Evolutionary conservation across 2,113 vertebrate species (phyloP).

Genomic region (Caretta caretta): DNA sequence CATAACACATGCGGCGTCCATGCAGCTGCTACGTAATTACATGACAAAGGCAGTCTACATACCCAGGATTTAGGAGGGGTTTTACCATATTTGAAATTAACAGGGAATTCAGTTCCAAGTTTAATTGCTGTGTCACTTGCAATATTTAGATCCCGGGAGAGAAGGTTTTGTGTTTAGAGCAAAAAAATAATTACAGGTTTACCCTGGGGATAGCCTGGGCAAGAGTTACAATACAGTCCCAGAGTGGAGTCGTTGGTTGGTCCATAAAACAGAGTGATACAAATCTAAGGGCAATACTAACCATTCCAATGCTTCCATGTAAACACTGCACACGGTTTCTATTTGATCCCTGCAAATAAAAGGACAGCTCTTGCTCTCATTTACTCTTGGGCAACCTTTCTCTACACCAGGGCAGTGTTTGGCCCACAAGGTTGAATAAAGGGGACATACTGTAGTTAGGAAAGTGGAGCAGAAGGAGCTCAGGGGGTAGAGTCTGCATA

Average conservation of each 20-base stretch:
- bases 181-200: not conserved
- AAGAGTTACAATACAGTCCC: not conserved
- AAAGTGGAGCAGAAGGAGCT: not conserved
- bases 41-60: not conserved
- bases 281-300: not conserved
- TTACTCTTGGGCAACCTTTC: not conserved
- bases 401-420: not conserved
- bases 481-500: not conserved
- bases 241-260: not conserved
- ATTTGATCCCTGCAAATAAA: not conserved
- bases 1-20: not conserved
- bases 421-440: not conserved
- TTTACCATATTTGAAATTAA: slow-evolving; percentile 32
- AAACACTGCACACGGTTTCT: not conserved
- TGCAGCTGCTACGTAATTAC: not conserved
- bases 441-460: not conserved
- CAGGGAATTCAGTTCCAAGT: slow-evolving; percentile 34
- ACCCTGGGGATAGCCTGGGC: not conserved
- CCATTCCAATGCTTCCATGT: not conserved
- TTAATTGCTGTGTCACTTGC: not conserved
- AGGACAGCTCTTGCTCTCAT: not conserved
- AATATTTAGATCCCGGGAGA: not conserved
- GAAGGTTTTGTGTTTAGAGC: not conserved
- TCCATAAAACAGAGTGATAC: not conserved
- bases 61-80: not conserved